phyloP scores from a whole-genome alignment of 2,113 vertebrate genomes.

The Gila orcuttii region DNA sequence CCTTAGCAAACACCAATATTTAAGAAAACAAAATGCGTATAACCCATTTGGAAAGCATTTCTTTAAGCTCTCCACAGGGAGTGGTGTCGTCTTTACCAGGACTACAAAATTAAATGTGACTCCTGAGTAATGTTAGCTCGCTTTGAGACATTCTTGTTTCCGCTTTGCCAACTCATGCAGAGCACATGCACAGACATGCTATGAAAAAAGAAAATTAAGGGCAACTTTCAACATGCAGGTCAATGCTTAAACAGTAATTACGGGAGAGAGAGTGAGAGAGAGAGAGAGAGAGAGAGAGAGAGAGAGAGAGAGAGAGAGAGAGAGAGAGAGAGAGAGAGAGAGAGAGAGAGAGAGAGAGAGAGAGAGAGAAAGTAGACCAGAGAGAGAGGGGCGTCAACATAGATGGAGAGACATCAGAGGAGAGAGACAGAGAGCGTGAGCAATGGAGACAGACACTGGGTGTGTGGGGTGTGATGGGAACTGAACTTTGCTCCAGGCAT shows the following conservation, averaged over 20 bases:
- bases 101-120: not conserved
- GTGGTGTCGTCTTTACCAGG: not conserved
- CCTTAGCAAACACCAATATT: not conserved
- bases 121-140: not conserved
- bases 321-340: too few relatives aligned
- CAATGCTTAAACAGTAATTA: conserved; percentile 27
- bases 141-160: conserved; percentile 5
- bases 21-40: conserved; percentile 10
- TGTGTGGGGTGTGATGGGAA: conserved; percentile 21
- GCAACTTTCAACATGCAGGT: conserved; percentile 34
- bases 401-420: not conserved
- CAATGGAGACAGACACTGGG: conserved; percentile 15
- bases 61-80: not conserved
- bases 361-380: not conserved
- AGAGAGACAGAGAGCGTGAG: not conserved
- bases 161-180: not conserved
- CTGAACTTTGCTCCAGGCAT: conserved; percentile 17
- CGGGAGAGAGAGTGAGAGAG: not conserved
- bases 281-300: not conserved
- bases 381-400: not conserved
- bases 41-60: not conserved
- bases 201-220: not conserved
- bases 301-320: not conserved
- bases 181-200: conserved; percentile 32
- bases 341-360: too few relatives aligned